Conservation (phyloP, 2,113 vertebrate genomes). For the Scytalopus superciliaris region DNA sequence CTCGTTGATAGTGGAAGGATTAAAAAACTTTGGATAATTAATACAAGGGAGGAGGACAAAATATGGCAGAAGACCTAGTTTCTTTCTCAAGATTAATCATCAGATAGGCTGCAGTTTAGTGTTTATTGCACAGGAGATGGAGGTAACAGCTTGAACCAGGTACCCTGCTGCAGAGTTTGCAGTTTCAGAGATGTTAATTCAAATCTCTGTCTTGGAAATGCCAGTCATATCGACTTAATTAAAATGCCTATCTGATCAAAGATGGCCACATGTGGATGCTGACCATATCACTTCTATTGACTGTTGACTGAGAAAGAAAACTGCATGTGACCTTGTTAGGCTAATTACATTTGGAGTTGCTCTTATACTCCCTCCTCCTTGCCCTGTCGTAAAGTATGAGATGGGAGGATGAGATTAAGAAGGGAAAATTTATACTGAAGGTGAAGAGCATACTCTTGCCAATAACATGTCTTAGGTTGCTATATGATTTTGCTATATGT, state of each 20-base stretch:
- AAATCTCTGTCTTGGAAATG: background rate
- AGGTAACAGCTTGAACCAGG: background rate
- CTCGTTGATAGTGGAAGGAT: background rate
- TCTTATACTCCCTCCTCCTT: background rate
- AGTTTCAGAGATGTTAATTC: background rate
- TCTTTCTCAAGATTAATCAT: background rate
- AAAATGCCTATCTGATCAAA: rapidly evolving
- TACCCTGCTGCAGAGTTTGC: background rate
- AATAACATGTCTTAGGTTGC: background rate
- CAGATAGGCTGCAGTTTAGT: background rate
- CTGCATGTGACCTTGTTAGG: background rate
- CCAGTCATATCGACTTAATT: background rate
- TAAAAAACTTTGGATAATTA: background rate
- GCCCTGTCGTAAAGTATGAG: background rate
- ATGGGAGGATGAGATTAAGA: background rate
- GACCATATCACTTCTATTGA: background rate
- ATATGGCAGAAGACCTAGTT: background rate
- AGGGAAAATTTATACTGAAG: background rate
- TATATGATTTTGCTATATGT: background rate
- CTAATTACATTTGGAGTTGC: background rate
- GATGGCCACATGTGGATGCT: background rate
- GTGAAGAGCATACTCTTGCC: background rate
- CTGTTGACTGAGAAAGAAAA: background rate
- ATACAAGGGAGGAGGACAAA: background rate
- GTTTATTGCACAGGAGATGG: background rate